Evolutionary conservation across 2,888 invertebrate genomes (phyloP).

Genomic region (Neelides folsomi): DNA sequence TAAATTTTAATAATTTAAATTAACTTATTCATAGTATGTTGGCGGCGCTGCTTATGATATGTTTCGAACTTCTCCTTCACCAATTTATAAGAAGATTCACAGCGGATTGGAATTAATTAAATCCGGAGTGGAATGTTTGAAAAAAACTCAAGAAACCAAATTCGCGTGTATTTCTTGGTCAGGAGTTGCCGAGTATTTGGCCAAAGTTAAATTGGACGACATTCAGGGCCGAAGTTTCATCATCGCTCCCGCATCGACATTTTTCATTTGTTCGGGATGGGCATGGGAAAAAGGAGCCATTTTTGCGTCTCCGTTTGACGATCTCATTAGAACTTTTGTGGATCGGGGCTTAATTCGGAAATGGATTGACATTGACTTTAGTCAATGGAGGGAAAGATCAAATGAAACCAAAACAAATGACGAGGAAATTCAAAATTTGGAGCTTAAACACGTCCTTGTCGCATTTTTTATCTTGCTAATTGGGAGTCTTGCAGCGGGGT

Average conservation of each 20-base stretch:
- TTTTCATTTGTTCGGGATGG: conserved; percentile 15
- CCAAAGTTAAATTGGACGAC: conserved; percentile 21
- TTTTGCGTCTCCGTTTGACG: conserved; percentile 1
- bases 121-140: conserved; percentile 16
- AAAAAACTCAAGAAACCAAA: conserved; percentile 8
- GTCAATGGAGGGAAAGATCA: too few species aligned
- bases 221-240: conserved; percentile 14
- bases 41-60: conserved; percentile 23
- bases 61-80: conserved; percentile 19
- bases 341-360: conserved; percentile 5
- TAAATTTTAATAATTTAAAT: too few species aligned
- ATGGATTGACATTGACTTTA: conserved; percentile 6
- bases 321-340: neutral
- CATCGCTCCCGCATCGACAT: conserved; percentile 14
- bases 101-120: conserved; percentile 18
- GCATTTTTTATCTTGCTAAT: too few species aligned
- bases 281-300: conserved; percentile 11
- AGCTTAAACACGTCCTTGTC: too few species aligned
- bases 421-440: too few species aligned
- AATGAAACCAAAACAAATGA: too few species aligned
- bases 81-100: conserved; percentile 21
- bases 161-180: conserved; percentile 27
- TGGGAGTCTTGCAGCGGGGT: too few species aligned
- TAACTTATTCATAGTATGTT: too few species aligned
- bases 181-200: conserved; percentile 18